Evolutionary conservation across 2,113 vertebrate genomes (phyloP).

Genomic region (Callithrix jacchus): DNA sequence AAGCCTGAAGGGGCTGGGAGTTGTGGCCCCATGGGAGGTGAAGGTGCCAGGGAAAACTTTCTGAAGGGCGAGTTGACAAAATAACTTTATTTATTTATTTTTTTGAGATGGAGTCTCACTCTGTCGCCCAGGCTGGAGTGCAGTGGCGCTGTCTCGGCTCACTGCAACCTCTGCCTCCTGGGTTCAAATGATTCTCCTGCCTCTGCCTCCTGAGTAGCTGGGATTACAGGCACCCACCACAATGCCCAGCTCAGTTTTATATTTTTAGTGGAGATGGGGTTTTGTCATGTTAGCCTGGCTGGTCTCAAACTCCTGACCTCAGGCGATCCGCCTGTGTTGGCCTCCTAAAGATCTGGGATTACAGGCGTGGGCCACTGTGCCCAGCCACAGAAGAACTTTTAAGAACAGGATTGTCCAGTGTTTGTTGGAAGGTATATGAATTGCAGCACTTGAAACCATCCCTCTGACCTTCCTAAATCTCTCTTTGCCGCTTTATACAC

Average conservation of each 20-base stretch:
- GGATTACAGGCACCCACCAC: not conserved
- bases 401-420: not conserved
- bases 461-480: not conserved
- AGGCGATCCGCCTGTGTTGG: not conserved
- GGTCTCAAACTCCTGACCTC: not conserved
- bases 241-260: not conserved
- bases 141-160: not conserved
- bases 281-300: not conserved
- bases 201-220: not conserved
- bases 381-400: not conserved
- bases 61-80: not conserved
- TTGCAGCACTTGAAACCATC: not conserved
- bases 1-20: not conserved
- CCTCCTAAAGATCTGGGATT: not conserved
- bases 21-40: not conserved
- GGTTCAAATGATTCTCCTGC: not conserved
- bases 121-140: not conserved
- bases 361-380: not conserved
- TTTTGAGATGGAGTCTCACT: not conserved
- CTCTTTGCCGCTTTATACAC: not conserved
- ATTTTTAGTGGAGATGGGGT: not conserved
- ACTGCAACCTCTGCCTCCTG: not conserved
- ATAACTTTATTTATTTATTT: not conserved
- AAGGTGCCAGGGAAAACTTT: not conserved
- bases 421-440: not conserved